A percentile compares a stretch with the other conserved stretches of the same genome.
Conservation (phyloP, 2,113 vertebrate species). For the Pseudonaja textilis region DNA sequence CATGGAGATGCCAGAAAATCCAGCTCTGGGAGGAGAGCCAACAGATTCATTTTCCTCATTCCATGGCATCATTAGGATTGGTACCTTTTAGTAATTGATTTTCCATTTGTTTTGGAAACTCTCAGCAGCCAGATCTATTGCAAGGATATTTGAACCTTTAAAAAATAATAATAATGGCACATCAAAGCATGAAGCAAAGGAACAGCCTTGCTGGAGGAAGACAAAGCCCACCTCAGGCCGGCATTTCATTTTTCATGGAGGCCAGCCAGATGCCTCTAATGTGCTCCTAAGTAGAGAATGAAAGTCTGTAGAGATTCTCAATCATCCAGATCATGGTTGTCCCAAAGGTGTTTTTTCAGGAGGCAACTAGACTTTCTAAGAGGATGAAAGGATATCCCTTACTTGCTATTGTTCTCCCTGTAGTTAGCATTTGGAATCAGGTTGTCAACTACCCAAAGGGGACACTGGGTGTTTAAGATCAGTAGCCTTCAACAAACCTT, state of each 20-base stretch:
- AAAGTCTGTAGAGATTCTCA: neutral
- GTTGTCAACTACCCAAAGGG: neutral
- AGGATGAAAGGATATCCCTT: neutral
- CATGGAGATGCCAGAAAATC: constrained; percentile 16
- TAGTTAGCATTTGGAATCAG: neutral
- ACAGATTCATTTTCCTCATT: constrained; percentile 22
- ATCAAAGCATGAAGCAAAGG: neutral
- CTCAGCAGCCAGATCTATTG: neutral
- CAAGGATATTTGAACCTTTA: neutral
- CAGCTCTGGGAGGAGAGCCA: neutral
- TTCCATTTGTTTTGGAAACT: constrained; percentile 21
- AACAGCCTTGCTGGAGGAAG: neutral
- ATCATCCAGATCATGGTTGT: too few relatives aligned
- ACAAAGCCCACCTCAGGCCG: neutral
- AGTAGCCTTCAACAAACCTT: neutral
- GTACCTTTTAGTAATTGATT: neutral
- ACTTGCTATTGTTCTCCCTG: neutral
- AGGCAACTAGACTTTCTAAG: too few relatives aligned
- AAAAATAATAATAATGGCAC: too few relatives aligned
- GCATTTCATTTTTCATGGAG: neutral
- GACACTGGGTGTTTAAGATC: neutral
- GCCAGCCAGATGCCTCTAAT: neutral
- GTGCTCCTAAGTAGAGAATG: neutral
- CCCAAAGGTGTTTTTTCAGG: too few relatives aligned
- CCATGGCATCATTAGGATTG: neutral